Evolutionary conservation across 2,888 invertebrate genomes (phyloP).

Genomic region (Ctenicera cuprea): DNA sequence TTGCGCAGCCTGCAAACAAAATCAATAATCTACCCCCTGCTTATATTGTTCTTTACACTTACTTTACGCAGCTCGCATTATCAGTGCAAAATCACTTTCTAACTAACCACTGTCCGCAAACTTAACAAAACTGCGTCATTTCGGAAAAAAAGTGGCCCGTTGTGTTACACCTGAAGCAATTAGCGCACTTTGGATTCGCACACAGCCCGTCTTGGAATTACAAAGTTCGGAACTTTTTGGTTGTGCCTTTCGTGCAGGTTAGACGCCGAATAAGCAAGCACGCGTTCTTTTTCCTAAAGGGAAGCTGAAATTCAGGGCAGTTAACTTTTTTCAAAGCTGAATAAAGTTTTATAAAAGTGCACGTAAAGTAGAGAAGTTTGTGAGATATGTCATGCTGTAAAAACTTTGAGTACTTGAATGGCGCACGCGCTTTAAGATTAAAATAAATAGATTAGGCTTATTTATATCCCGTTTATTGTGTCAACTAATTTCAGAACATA

Average conservation of each 20-base stretch:
- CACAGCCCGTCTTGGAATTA: constrained; percentile 30
- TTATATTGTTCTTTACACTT: constrained; percentile 59
- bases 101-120: constrained; percentile 39
- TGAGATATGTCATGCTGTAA: constrained; percentile 60
- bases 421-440: constrained; percentile 53
- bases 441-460: constrained; percentile 59
- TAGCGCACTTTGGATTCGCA: constrained; percentile 32
- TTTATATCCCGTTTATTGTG: constrained; percentile 61
- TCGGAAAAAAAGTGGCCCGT: constrained; percentile 20
- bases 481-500: constrained; percentile 59
- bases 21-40: constrained; percentile 62
- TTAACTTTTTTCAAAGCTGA: constrained; percentile 51
- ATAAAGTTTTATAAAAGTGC: constrained; percentile 54
- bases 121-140: neutral
- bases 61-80: constrained; percentile 55
- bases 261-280: constrained; percentile 51
- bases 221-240: constrained; percentile 50
- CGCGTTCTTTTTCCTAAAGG: constrained; percentile 50
- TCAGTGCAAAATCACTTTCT: constrained; percentile 48
- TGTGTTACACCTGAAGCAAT: constrained; percentile 25
- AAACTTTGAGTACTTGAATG: constrained; percentile 58
- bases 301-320: constrained; percentile 48
- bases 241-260: constrained; percentile 54
- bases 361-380: constrained; percentile 59
- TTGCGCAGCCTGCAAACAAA: constrained; percentile 63